Evolutionary conservation across 2,888 invertebrate genomes (phyloP).

Genomic region (Drosophila pegasa): DNA sequence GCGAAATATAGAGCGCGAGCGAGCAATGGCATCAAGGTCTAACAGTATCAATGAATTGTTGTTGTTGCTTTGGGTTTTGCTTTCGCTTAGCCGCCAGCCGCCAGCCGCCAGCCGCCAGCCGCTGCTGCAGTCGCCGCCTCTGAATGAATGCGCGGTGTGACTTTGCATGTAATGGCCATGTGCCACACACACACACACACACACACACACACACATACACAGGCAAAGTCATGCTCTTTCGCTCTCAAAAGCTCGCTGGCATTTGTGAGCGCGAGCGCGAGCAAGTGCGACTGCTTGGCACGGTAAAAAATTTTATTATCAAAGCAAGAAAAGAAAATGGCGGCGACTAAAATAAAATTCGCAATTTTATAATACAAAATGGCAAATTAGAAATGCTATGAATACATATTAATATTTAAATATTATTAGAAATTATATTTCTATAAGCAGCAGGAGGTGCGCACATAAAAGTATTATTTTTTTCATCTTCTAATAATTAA

Average conservation of each 20-base stretch:
- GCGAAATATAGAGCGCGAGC: background rate
- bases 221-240: slow-evolving; percentile 3
- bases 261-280: slow-evolving; percentile 28
- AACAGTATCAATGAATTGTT: slow-evolving; percentile 68
- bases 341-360: slow-evolving; percentile 44
- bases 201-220: slow-evolving; percentile 10
- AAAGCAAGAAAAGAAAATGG: slow-evolving; percentile 70
- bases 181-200: slow-evolving; percentile 56
- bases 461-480: too few relatives aligned
- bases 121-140: background rate
- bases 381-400: slow-evolving; percentile 13
- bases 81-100: slow-evolving; percentile 10
- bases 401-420: background rate
- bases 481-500: too few relatives aligned
- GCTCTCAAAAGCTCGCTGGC: slow-evolving; percentile 49
- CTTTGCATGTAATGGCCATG: slow-evolving; percentile 77
- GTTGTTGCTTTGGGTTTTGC: slow-evolving; percentile 16
- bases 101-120: background rate
- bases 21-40: slow-evolving; percentile 21
- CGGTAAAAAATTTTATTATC: slow-evolving; percentile 75
- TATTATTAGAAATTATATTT: background rate
- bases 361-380: slow-evolving; percentile 20
- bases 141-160: slow-evolving; percentile 67
- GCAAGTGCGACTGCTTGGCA: slow-evolving; percentile 52
- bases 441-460: slow-evolving; percentile 1